Evolutionary conservation across 1,140 invertebrate genomes (phyloP).

Genomic region (Ptiloglossa arizonensis): DNA sequence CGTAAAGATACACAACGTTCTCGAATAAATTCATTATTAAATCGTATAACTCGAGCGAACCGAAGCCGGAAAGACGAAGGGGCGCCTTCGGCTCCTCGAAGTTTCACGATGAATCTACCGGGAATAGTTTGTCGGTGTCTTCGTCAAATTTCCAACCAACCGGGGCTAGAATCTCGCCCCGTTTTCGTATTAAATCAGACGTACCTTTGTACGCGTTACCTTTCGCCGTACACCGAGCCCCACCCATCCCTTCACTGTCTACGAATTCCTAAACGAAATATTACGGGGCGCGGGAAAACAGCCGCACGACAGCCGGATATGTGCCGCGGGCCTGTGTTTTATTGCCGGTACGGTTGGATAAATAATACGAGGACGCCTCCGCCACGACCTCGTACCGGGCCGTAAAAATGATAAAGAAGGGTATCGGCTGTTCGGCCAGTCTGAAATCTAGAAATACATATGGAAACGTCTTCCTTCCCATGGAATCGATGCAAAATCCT

Average conservation of each 20-base stretch:
- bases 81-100: slow-evolving; percentile 25
- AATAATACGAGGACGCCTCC: slow-evolving; percentile 75
- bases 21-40: slow-evolving; percentile 56
- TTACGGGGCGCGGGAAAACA: slow-evolving; percentile 48
- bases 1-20: background rate
- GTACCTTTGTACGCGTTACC: slow-evolving; percentile 14
- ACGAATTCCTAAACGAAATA: slow-evolving; percentile 61
- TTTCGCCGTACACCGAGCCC: background rate
- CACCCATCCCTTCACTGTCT: too few species aligned
- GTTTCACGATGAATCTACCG: slow-evolving; percentile 49
- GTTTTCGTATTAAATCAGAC: slow-evolving; percentile 53
- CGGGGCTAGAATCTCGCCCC: slow-evolving; percentile 10
- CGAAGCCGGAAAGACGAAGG: slow-evolving; percentile 22
- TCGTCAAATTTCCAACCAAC: slow-evolving; percentile 52
- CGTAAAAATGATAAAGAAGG: slow-evolving; percentile 80
- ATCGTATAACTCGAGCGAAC: slow-evolving; percentile 49
- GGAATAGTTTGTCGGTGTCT: slow-evolving; percentile 47
- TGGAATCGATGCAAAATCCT: slow-evolving; percentile 69
- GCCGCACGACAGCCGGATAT: slow-evolving; percentile 50
- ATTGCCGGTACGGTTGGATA: slow-evolving; percentile 64
- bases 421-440: slow-evolving; percentile 69
- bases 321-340: slow-evolving; percentile 74
- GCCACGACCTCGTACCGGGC: slow-evolving; percentile 73
- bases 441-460: slow-evolving; percentile 73
- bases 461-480: slow-evolving; percentile 59